Conservation (phyloP, 2,113 vertebrate genomes). For the Odontophorus gujanensis region DNA sequence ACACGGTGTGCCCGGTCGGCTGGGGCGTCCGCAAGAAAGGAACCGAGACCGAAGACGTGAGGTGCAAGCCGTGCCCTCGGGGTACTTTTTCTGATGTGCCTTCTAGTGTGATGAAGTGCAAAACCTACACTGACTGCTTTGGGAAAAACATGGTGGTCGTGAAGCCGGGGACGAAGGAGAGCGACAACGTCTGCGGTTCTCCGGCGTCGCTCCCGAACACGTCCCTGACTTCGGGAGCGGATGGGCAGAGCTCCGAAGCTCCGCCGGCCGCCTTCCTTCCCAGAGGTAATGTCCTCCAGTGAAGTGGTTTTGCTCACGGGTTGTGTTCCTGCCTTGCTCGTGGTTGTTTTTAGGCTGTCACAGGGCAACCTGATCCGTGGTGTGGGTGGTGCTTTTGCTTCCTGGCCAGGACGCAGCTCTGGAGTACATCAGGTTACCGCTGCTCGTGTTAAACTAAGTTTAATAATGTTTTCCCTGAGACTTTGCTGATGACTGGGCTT, state of each 20-base stretch:
- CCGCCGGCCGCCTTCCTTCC: constrained; percentile 66
- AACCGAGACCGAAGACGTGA: constrained; percentile 86
- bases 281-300: constrained; percentile 73
- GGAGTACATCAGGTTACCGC: not conserved
- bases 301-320: not conserved
- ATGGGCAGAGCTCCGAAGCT: constrained; percentile 52
- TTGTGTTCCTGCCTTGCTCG: not conserved
- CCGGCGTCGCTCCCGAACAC: constrained; percentile 41
- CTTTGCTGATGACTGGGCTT: not conserved
- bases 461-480: not conserved
- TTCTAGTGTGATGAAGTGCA: constrained; percentile 87
- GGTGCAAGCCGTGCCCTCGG: constrained; percentile 87
- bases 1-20: constrained; percentile 86
- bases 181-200: constrained; percentile 88
- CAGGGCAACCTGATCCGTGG: not conserved
- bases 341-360: not conserved
- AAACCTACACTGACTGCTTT: constrained; percentile 86
- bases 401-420: not conserved
- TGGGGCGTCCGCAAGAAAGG: constrained; percentile 90
- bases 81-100: constrained; percentile 90
- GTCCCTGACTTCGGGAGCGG: constrained; percentile 23
- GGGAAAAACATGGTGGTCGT: constrained; percentile 83
- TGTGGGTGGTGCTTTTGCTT: not conserved
- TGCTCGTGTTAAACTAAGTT: not conserved
- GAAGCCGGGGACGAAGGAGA: constrained; percentile 83